Evolutionary conservation across 2,888 invertebrate genomes (phyloP).

Genomic region (Leptogaster cylindrica): DNA sequence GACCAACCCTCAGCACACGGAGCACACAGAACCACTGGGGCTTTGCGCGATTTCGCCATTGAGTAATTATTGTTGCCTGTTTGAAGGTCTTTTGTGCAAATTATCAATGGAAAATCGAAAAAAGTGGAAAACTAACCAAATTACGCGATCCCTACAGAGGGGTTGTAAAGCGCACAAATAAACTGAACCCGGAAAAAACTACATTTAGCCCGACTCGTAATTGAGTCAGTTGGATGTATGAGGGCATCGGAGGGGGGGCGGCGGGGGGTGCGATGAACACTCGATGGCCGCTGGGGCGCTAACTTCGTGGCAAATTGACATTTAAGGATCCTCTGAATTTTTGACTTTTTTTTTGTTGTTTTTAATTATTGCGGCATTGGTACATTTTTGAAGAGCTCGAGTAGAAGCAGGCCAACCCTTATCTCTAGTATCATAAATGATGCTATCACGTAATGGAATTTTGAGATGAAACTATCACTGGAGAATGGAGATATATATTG

Average conservation of each 20-base stretch:
- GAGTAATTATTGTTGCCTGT: conserved; percentile 23
- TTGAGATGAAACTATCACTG: too few species aligned
- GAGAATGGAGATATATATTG: too few species aligned
- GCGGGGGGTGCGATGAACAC: conserved; percentile 4
- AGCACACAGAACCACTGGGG: too few species aligned
- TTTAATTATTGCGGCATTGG: too few species aligned
- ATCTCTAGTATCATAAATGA: too few species aligned
- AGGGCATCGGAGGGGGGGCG: not conserved
- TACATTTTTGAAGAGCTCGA: too few species aligned
- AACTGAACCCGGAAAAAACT: not conserved
- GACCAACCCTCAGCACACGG: not conserved
- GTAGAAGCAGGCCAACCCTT: too few species aligned
- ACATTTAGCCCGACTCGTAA: conserved; percentile 1
- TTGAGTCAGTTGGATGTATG: not conserved
- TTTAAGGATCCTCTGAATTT: conserved; percentile 15
- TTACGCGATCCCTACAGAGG: conserved; percentile 18
- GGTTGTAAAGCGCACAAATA: not conserved
- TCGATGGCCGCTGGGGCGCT: not conserved
- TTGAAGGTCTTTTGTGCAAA: conserved; percentile 11
- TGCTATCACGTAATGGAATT: too few species aligned
- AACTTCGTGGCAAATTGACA: conserved; percentile 12
- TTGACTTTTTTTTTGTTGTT: too few species aligned
- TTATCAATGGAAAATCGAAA: conserved; percentile 17
- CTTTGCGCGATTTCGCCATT: not conserved
- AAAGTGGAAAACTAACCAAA: conserved; percentile 36